Conservation (phyloP, 2,113 vertebrate genomes). For the Menidia beryllina region DNA sequence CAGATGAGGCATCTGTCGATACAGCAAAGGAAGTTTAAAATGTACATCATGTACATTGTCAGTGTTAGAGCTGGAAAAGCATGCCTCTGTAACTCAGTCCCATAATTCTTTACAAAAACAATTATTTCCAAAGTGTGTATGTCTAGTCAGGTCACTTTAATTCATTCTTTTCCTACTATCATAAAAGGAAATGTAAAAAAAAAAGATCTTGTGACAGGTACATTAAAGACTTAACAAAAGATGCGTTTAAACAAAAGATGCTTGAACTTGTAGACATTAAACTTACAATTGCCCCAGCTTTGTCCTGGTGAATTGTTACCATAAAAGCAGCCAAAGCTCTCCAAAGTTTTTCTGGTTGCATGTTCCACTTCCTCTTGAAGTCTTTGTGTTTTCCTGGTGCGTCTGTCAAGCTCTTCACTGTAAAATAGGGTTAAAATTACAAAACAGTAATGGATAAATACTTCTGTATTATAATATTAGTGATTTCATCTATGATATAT, state of each 20-base stretch:
- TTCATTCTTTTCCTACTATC: background rate
- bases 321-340: conserved; percentile 51
- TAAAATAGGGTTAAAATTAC: no score
- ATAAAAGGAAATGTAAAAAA: background rate
- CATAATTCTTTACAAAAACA: background rate
- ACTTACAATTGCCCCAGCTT: conserved; percentile 16
- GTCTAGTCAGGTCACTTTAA: background rate
- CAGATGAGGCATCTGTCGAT: conserved; percentile 50
- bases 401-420: conserved; percentile 69
- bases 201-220: background rate
- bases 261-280: conserved; percentile 21
- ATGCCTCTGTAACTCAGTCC: background rate
- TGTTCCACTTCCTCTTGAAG: conserved; percentile 76
- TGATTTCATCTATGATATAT: no score
- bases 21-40: conserved; percentile 29
- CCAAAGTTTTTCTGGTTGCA: conserved; percentile 64
- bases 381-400: conserved; percentile 69
- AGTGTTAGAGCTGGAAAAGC: background rate
- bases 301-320: conserved; percentile 7
- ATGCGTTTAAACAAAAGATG: no score
- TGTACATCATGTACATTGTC: background rate
- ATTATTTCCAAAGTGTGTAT: background rate
- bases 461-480: no score
- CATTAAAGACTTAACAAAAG: no score
- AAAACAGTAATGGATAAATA: background rate